Percentiles rank a stretch among this genome's conserved stretches.
phyloP scores from a whole-genome alignment of 2,113 vertebrate species.

The Centrocercus urophasianus region DNA sequence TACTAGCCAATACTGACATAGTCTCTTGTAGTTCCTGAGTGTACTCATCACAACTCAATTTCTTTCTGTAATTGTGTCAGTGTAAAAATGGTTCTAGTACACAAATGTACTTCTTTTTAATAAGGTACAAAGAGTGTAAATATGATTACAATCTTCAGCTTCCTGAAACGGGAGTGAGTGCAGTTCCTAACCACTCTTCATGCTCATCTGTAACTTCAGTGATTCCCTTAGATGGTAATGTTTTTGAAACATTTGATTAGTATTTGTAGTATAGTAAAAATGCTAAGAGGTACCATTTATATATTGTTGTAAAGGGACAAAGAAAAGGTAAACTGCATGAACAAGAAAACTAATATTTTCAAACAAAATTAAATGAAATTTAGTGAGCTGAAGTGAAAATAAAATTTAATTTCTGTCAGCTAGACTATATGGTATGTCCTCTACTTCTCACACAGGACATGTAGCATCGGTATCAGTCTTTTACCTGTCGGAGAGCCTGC shows the following conservation, averaged over 20 bases:
- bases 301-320: not conserved
- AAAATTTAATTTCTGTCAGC: not conserved
- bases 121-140: not conserved
- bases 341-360: not conserved
- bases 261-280: constrained; percentile 24
- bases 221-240: constrained; percentile 52
- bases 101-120: not conserved
- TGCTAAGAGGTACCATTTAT: not conserved
- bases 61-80: not conserved
- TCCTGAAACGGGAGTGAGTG: not conserved
- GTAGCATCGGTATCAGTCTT: not conserved
- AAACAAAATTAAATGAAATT: not conserved
- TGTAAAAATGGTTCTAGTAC: not conserved
- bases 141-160: not conserved
- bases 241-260: constrained; percentile 24
- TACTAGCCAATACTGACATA: not conserved
- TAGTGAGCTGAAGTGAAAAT: not conserved
- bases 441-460: not conserved
- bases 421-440: not conserved
- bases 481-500: constrained; percentile 92
- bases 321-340: not conserved
- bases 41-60: not conserved
- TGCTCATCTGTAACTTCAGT: not conserved
- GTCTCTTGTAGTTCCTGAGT: not conserved
- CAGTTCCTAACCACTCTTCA: not conserved